These are phyloP conservation scores for Hirudinaria manillensis DNA, from an alignment of 2,888 invertebrate species.

Conservation along the genomic window DNA sequence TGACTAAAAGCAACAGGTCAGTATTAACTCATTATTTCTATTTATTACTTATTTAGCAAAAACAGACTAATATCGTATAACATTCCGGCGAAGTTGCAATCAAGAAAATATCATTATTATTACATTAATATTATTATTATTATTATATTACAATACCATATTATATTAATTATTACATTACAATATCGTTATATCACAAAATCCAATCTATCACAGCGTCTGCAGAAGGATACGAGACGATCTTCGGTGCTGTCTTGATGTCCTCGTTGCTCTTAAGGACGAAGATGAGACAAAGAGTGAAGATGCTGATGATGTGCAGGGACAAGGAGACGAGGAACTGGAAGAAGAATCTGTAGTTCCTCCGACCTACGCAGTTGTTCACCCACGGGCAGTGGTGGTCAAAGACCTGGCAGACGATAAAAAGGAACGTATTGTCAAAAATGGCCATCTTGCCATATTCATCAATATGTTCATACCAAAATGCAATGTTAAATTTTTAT, in stretches of 20 bases:
- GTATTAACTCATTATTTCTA: no score
- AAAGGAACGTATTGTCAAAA: constrained; percentile 3
- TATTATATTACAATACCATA: not conserved
- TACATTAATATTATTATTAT: not conserved
- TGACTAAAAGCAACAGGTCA: no score
- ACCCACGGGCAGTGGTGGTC: constrained; percentile 82
- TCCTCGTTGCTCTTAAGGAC: constrained; percentile 77
- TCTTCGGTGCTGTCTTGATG: constrained; percentile 62
- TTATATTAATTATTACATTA: not conserved
- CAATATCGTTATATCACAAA: not conserved
- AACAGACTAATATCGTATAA: no score
- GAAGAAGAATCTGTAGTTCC: constrained; percentile 96
- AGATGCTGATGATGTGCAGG: constrained; percentile 94
- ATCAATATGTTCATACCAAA: no score
- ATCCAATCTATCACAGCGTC: not conserved
- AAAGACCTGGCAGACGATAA: constrained; percentile 72
- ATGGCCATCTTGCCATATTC: not conserved
- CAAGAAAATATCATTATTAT: not conserved
- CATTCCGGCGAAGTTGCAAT: no score
- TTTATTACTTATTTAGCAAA: no score
- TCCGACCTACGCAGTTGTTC: constrained; percentile 67
- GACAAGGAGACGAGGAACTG: constrained; percentile 92
- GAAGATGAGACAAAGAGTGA: constrained; percentile 83
- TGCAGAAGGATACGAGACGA: constrained; percentile 55
- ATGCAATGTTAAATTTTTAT: no score